phyloP scores from a whole-genome alignment of 1,140 invertebrate genomes.

The Samia ricini region DNA sequence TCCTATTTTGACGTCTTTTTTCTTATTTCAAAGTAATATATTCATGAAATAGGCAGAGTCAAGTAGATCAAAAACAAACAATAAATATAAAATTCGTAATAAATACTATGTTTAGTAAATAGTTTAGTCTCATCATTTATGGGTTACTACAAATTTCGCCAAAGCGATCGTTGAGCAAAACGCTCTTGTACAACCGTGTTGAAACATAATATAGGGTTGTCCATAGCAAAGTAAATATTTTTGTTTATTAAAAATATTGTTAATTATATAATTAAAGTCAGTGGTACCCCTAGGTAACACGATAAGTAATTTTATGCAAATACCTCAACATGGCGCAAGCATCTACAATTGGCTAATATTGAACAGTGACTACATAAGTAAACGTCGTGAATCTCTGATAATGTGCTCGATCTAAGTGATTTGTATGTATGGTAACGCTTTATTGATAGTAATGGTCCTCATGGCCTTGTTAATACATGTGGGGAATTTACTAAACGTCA shows the following conservation, averaged over 20 bases:
- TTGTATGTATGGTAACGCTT: background rate
- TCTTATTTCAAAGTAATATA: no score
- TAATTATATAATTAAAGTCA: background rate
- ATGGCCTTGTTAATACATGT: constrained; percentile 2
- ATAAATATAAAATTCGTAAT: no score
- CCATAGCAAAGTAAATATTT: background rate
- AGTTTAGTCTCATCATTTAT: background rate
- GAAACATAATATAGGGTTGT: background rate
- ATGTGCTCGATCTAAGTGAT: background rate
- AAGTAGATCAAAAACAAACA: no score
- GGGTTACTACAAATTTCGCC: background rate
- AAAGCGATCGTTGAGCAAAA: constrained; percentile 1
- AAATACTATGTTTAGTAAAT: background rate
- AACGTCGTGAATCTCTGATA: constrained; percentile 3
- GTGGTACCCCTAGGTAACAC: background rate
- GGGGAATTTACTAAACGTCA: background rate
- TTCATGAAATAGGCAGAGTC: no score
- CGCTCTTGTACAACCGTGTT: background rate
- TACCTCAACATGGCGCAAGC: background rate
- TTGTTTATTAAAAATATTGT: background rate
- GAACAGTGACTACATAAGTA: background rate
- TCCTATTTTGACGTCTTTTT: no score
- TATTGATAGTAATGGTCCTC: no score
- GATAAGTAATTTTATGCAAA: constrained; percentile 8
- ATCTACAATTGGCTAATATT: constrained; percentile 11